phyloP scores from a whole-genome alignment of 2,797 vertebrate genomes.

The Gallinago stenura region DNA sequence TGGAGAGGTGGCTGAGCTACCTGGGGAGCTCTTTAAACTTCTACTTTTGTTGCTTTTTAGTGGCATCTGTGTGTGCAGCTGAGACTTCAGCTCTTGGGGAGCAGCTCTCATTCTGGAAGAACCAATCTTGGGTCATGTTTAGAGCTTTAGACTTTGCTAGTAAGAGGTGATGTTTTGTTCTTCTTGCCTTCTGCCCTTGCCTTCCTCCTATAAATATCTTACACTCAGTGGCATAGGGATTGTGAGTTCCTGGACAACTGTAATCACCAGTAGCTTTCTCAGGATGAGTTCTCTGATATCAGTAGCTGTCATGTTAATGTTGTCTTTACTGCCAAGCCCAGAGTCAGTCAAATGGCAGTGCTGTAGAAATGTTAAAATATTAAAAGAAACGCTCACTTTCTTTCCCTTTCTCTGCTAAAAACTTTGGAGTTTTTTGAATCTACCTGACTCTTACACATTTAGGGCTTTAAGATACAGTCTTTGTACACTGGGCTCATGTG shows the following conservation, averaged over 20 bases:
- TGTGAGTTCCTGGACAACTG: neutral
- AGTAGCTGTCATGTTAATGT: neutral
- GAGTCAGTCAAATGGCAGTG: too few relatives aligned
- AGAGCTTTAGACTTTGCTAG: neutral
- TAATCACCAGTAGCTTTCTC: neutral
- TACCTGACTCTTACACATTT: neutral
- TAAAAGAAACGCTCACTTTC: neutral
- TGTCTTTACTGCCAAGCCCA: neutral
- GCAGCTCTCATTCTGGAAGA: neutral
- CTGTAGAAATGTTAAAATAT: neutral
- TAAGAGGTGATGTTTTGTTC: neutral
- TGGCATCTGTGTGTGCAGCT: neutral
- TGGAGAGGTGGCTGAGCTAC: neutral
- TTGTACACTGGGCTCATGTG: neutral
- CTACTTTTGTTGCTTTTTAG: neutral
- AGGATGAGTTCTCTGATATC: neutral
- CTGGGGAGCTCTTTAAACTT: neutral
- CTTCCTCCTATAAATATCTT: neutral
- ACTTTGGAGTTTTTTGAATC: neutral
- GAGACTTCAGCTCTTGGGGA: neutral
- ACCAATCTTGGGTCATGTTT: neutral
- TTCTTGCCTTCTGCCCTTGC: neutral
- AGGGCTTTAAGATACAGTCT: neutral
- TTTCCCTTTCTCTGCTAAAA: neutral
- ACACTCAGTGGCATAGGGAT: neutral